Evolutionary conservation across 2,797 vertebrate genomes (phyloP), one percentile per base, ranked within the genome.

Genomic region (Tenualosa ilisha): DNA sequence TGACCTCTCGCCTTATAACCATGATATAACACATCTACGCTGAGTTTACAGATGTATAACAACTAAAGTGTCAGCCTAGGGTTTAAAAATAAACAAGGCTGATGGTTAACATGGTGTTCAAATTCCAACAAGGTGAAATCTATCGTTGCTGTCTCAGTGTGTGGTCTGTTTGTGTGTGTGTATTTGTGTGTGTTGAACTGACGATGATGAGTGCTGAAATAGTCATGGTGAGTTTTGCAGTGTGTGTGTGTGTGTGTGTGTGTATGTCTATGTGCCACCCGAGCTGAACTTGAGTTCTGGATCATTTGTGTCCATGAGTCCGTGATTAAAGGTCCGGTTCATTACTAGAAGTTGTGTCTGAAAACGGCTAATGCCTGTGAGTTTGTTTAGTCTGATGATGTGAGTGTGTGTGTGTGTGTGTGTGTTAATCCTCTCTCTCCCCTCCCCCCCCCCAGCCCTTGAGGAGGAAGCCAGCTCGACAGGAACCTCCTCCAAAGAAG

Each of bases 401-500:
- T 31, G 11, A 31, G n/a, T 37, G 65, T 72, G 65, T 72, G 26
- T 68, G 26, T 40, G 65, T 40, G 31, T 72, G 31, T 37, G 65
- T 72, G 9, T 59, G 43, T 72, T 22, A 68, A 24, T 9, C 49
- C 63, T 46, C 63, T 31, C 8, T 68, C 6, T 68, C 63, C 11
- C 26, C 9, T 68, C 8, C 13, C 17, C n/a, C n/a, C n/a, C 87
- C 68, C 43, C 89, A 96, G 95, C 84, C 96, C 95, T 82, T 96
- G 92, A 96, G 86, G 92, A 94, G 91, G 84, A 95, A 91, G 87
- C 9, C 85, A 2, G 84, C 91, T 68, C 90, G 93, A 91, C 93
- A 94, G 92, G 91, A 93, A 89, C 90, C 93, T 83, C 91, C 85
- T 85, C 90, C 92, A 84, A 94, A 91, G 93, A 94, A 91, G 94